These are phyloP conservation scores for Antidorcas marsupialis DNA, from an alignment of 2,113 vertebrate genomes.

Conservation along the genomic window DNA sequence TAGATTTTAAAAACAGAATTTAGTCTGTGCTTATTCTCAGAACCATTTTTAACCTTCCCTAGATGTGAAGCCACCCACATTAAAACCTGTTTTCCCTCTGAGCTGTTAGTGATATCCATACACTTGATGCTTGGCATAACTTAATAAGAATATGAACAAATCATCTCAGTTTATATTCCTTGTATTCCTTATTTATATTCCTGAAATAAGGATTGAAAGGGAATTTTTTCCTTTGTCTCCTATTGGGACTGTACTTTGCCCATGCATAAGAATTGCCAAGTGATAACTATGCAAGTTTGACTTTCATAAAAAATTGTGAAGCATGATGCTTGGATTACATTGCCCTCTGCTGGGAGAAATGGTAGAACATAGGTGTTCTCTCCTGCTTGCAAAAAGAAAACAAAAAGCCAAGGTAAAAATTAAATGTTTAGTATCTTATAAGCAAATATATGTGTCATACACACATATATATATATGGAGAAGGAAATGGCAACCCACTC, in stretches of 20 bases:
- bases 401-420: not conserved
- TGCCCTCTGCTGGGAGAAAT: slow-evolving; percentile 25
- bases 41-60: not conserved
- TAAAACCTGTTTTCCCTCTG: not conserved
- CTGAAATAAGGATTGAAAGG: not conserved
- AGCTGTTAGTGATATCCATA: not conserved
- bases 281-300: not conserved
- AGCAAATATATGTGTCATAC: not conserved
- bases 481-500: not conserved
- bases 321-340: not conserved
- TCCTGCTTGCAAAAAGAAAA: not conserved
- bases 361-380: not conserved
- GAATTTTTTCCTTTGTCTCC: not conserved
- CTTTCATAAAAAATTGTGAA: not conserved
- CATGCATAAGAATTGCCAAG: not conserved
- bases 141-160: not conserved
- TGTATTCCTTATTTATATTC: not conserved
- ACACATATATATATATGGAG: not conserved
- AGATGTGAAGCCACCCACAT: not conserved
- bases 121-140: not conserved
- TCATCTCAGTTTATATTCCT: not conserved
- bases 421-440: not conserved
- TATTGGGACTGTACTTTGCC: not conserved
- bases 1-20: not conserved
- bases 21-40: not conserved